Evolutionary conservation across 2,797 vertebrate species (phyloP).

Genomic region (Lagocephalus sceleratus): DNA sequence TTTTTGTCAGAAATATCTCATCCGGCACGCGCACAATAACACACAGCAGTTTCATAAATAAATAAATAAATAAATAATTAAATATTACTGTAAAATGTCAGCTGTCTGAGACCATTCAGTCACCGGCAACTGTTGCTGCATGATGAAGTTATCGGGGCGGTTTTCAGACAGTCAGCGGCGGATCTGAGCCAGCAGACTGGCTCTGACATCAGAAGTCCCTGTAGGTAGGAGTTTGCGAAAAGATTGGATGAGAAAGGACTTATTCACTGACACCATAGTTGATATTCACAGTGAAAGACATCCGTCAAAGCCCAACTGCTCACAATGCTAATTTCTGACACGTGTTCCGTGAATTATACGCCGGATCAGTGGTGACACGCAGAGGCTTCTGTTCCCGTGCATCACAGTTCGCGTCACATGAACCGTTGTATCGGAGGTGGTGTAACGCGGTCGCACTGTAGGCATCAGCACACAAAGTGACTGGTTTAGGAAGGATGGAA

Average conservation of each 20-base stretch:
- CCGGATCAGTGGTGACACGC: conserved; percentile 52
- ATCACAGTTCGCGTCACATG: conserved; percentile 47
- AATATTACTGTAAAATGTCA: not conserved
- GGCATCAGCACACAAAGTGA: no score
- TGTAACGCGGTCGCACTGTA: no score
- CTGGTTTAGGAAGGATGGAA: no score
- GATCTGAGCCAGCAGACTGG: conserved; percentile 38
- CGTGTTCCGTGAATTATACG: conserved; percentile 54
- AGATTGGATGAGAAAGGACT: conserved; percentile 67
- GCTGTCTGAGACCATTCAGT: conserved; percentile 8
- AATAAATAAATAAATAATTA: not conserved
- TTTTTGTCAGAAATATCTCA: no score
- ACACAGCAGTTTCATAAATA: not conserved
- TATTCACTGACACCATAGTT: conserved; percentile 67
- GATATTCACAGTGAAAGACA: conserved; percentile 78
- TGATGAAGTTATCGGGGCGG: conserved; percentile 1
- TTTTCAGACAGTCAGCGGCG: conserved; percentile 22
- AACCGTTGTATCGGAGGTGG: conserved; percentile 20
- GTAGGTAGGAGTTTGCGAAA: conserved; percentile 70
- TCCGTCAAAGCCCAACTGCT: conserved; percentile 75
- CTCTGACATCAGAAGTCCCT: conserved; percentile 57
- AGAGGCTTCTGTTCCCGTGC: conserved; percentile 50
- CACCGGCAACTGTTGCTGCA: not conserved
- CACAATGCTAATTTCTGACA: conserved; percentile 73
- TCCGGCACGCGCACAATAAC: not conserved